Percentiles rank a stretch among this genome's conserved stretches.
Evolutionary conservation across 2,113 vertebrate genomes (phyloP).

Genomic region (Laterallus jamaicensis): DNA sequence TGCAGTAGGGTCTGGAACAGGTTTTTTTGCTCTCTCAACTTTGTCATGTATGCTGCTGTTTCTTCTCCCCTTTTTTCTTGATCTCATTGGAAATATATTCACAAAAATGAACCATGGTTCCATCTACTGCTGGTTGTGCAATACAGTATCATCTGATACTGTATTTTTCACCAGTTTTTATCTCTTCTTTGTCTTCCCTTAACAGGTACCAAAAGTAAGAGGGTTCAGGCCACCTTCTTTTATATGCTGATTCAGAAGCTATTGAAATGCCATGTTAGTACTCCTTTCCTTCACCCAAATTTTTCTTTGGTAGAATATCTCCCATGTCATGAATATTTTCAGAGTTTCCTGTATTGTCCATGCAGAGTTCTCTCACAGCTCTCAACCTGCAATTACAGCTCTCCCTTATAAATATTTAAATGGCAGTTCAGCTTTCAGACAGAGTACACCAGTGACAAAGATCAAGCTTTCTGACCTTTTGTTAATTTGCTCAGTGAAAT

Average conservation of each 20-base stretch:
- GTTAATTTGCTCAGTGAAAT: constrained; percentile 71
- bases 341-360: not conserved
- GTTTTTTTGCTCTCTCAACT: not conserved
- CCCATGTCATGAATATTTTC: not conserved
- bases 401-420: constrained; percentile 73
- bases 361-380: not conserved
- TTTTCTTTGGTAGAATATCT: not conserved
- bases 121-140: not conserved
- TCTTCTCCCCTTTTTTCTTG: not conserved
- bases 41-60: not conserved
- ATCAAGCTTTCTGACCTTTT: constrained; percentile 76
- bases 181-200: not conserved
- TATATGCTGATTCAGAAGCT: not conserved
- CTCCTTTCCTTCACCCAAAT: not conserved
- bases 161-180: not conserved
- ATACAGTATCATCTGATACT: not conserved
- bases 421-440: constrained; percentile 69
- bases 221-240: not conserved
- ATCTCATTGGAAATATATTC: not conserved
- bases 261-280: not conserved
- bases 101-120: not conserved
- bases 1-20: not conserved
- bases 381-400: constrained; percentile 40
- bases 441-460: constrained; percentile 38
- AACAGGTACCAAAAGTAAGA: not conserved